Evolutionary conservation across 1,140 invertebrate genomes (phyloP).

Genomic region (Asbolus verrucosus): DNA sequence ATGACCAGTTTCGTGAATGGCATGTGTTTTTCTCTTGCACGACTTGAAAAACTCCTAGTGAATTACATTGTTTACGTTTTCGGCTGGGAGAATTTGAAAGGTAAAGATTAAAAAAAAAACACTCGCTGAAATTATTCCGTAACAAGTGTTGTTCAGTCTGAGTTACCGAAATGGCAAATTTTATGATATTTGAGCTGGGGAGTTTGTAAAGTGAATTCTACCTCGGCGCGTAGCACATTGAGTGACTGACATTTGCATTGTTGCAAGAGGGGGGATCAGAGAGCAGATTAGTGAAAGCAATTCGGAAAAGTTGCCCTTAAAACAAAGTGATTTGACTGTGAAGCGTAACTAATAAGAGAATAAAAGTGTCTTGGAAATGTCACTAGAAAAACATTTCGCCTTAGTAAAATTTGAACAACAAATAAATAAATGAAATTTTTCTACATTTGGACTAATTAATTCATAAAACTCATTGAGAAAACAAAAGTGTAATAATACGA

Average conservation of each 20-base stretch:
- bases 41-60: slow-evolving; percentile 1
- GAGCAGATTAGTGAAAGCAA: not conserved
- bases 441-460: too few species aligned
- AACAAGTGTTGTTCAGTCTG: not conserved
- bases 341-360: not conserved
- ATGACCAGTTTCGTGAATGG: slow-evolving; percentile 5
- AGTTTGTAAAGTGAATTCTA: too few species aligned
- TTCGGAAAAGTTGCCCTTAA: not conserved
- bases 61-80: too few species aligned
- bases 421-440: too few species aligned
- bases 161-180: not conserved
- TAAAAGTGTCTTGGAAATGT: not conserved
- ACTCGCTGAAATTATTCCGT: not conserved
- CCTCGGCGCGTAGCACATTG: too few species aligned
- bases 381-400: not conserved
- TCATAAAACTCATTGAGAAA: too few species aligned
- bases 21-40: not conserved
- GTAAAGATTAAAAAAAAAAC: slow-evolving; percentile 16
- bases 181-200: not conserved
- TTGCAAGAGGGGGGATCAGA: not conserved
- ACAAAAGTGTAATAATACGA: too few species aligned
- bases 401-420: not conserved
- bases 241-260: too few species aligned
- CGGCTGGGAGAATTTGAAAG: too few species aligned
- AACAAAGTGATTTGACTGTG: not conserved